Evolutionary conservation across 2,888 invertebrate species (phyloP), one percentile per base, ranked within the genome.

Genomic region (Lasioglossum lativentre): DNA sequence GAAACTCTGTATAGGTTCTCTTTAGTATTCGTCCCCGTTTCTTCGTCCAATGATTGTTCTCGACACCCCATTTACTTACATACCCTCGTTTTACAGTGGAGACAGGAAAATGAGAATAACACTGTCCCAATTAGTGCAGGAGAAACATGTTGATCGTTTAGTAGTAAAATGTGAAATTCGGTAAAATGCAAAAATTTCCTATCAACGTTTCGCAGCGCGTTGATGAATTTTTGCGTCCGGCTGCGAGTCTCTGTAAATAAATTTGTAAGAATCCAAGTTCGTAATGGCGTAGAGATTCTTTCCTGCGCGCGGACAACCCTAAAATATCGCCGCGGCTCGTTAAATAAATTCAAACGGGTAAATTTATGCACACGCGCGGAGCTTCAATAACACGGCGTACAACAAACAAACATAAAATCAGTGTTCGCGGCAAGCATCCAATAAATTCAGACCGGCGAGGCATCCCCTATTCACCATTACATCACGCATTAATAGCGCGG

Each of bases 331-430:
- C 12, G 40, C 12, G 38, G 38, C n/a, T 34, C 68, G 68, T 68
- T 38, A 68, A 68, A 68, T 38, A 68, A 68, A 68, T 68, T 23
- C 38, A 68, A 38, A 68, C 12, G 12, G 10, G 10, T 4, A 38
- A 40, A 68, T 68, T 40, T 68, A 68, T 34, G 68, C 38, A 34
- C 68, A 34, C 12, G 30, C 30, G 34, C 19, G 19, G 19, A 34
- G 23, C 66, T 34, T 66, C 23, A 30, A 34, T 34, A 34, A 34
- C 34, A 23, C 66, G 66, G 19, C 23, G 34, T 6, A 66, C 40
- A 38, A 68, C 68, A 68, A 68, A 68, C 66, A 38, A 68, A 68
- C 40, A 68, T 38, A 38, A 68, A 40, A 68, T 68, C 68, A 38
- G n/a, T n/a, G 68, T 63, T 63, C 38, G 68, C 34, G 68, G 68